phyloP scores from a whole-genome alignment of 2,888 invertebrate species.

The Acleris cristana region DNA sequence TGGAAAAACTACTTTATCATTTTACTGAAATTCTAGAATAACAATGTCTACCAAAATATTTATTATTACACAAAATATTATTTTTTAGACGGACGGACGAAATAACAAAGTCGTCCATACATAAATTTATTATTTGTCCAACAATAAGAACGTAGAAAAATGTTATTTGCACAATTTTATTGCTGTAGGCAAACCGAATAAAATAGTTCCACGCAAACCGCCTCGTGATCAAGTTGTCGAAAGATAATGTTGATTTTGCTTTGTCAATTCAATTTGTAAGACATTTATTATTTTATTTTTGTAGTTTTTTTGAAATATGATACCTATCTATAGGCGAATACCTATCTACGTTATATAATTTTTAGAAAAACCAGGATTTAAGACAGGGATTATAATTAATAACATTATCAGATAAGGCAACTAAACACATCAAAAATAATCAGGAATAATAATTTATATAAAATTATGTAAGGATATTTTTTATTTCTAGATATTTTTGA shows the following conservation, averaged over 20 bases:
- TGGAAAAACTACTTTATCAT: no score
- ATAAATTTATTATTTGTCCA: slow-evolving; percentile 1
- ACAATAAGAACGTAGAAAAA: not conserved
- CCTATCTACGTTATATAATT: no score
- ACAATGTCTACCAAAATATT: no score
- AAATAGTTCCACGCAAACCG: slow-evolving; percentile 19
- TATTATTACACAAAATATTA: not conserved
- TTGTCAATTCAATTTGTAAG: not conserved
- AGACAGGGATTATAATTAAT: no score
- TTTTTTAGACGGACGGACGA: not conserved
- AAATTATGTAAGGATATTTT: no score
- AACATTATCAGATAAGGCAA: no score
- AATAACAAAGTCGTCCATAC: slow-evolving; percentile 1
- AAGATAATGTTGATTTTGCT: slow-evolving; percentile 11
- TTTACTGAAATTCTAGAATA: no score
- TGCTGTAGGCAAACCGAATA: not conserved
- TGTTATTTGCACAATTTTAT: slow-evolving; percentile 12
- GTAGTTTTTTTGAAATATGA: not conserved
- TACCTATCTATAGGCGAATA: not conserved
- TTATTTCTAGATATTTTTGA: no score
- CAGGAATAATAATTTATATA: no score
- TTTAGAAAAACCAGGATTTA: no score
- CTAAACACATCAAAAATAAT: no score
- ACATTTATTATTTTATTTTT: not conserved
- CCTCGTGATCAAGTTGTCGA: slow-evolving; percentile 14